Base-by-base conservation (phyloP, 53 echinoderm and acorn worm genomes). In the Apostichopus leukothele region DNA sequence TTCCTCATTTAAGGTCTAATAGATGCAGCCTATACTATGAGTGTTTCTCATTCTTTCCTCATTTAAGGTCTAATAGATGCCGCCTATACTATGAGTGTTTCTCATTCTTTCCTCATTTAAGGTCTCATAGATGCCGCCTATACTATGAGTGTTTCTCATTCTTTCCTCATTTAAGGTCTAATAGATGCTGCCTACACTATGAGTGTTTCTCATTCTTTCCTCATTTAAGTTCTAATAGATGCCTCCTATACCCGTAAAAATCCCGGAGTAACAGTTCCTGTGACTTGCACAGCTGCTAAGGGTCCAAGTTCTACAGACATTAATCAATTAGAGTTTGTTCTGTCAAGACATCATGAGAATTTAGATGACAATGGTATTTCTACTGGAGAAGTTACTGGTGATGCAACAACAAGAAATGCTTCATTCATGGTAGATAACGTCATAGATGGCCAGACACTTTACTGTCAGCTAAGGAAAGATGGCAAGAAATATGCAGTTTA, bases 381-480 rank as follows among this genome's bases (percentile, higher is more conserved):
- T 21, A 16, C 2, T 50, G 77, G 10, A 25, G 8, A 6, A 3
- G 6, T 9, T 25, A 50, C 39, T 50, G n/a, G 20, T 12, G 12
- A 77, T 77, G 50, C 50, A 13, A 77, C 77, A 9, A 39, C 77
- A 14, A 50, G 77, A 77, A 77, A 5, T 18, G 0, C 16, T 16
- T 0, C 63, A 63, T 77, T 21, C 27, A 50, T 3, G 4, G 77
- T 27, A n/a, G 16, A 12, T 51, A 27, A 27, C 51, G 77, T 77
- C 14, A 39, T 6, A 6, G 9, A 50, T 50, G 10, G 39, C 25
- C 25, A 77, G 22, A 77, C 9, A 7, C 52, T 77, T 6, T 19
- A 77, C 51, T 77, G 77, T 77, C 77, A 77, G 77, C 77, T 77
- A 1, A 9, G 51, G 50, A 18, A 77, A 11, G 77, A 19, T 6